Evolutionary conservation across 2,888 invertebrate species (phyloP).

Genomic region (Unio pictorum): DNA sequence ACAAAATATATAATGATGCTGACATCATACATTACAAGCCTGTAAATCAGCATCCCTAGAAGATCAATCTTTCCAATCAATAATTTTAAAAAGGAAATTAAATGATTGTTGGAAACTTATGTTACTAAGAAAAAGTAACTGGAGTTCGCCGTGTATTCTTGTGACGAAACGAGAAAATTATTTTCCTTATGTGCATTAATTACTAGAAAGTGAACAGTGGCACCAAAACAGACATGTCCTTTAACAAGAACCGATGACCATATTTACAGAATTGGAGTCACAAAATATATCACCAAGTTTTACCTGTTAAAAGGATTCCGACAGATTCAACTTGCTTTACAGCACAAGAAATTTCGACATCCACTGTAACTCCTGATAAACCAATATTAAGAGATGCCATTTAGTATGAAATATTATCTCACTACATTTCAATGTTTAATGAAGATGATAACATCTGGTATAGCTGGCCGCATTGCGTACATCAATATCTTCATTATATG

Average conservation of each 20-base stretch:
- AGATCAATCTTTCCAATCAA: too few relatives aligned
- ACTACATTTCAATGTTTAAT: constrained; percentile 24
- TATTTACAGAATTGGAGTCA: constrained; percentile 34
- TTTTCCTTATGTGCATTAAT: constrained; percentile 27
- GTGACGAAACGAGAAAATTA: constrained; percentile 11
- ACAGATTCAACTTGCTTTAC: not conserved
- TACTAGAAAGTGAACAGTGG: constrained; percentile 31
- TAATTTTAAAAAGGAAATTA: too few relatives aligned
- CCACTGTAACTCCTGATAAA: constrained; percentile 17
- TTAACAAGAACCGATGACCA: constrained; percentile 35
- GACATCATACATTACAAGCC: too few relatives aligned
- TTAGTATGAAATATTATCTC: constrained; percentile 24
- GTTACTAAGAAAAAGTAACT: too few relatives aligned
- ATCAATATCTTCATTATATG: constrained; percentile 17
- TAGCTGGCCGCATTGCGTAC: constrained; percentile 10
- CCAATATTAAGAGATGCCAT: constrained; percentile 25
- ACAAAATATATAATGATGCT: too few relatives aligned
- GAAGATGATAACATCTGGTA: constrained; percentile 5
- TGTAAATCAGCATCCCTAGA: too few relatives aligned
- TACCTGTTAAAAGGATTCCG: constrained; percentile 20
- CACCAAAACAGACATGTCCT: constrained; percentile 33
- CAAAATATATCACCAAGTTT: constrained; percentile 32
- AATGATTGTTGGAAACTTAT: too few relatives aligned
- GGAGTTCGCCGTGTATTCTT: too few relatives aligned
- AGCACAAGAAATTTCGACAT: constrained; percentile 28